These are phyloP conservation scores for Etheostoma spectabile DNA, from an alignment of 2,113 vertebrate species.

Conservation along the genomic window DNA sequence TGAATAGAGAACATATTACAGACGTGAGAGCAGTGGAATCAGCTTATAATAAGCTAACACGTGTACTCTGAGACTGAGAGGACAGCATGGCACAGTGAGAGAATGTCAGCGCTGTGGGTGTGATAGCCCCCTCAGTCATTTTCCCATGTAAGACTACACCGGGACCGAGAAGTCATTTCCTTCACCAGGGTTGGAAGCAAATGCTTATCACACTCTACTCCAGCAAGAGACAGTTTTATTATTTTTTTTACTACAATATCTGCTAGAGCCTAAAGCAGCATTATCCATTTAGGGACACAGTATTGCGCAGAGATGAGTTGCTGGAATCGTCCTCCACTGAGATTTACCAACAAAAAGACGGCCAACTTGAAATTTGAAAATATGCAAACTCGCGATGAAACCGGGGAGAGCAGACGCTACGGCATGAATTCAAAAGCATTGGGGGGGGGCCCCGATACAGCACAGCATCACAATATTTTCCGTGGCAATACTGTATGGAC, in stretches of 20 bases:
- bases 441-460: too few species aligned
- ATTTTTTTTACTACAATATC: constrained; percentile 15
- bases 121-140: constrained; percentile 50
- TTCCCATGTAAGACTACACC: constrained; percentile 59
- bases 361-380: constrained; percentile 61
- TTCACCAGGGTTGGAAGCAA: constrained; percentile 11
- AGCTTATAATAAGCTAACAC: constrained; percentile 37
- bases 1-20: constrained; percentile 14
- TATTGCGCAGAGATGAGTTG: constrained; percentile 48
- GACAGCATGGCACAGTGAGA: constrained; percentile 41
- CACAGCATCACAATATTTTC: too few species aligned
- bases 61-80: constrained; percentile 33
- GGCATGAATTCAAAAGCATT: not conserved
- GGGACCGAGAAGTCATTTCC: constrained; percentile 31
- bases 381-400: constrained; percentile 57
- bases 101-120: constrained; percentile 41
- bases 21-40: constrained; percentile 19
- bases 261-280: constrained; percentile 26
- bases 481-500: too few species aligned
- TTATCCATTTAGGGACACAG: constrained; percentile 41
- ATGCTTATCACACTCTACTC: constrained; percentile 42
- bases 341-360: constrained; percentile 52
- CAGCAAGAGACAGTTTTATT: constrained; percentile 18
- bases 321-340: constrained; percentile 32
- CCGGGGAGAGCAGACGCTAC: constrained; percentile 19